These are phyloP conservation scores for Zaprionus kolodkinae DNA, from an alignment of 1,140 invertebrate genomes.

Conservation along the genomic window DNA sequence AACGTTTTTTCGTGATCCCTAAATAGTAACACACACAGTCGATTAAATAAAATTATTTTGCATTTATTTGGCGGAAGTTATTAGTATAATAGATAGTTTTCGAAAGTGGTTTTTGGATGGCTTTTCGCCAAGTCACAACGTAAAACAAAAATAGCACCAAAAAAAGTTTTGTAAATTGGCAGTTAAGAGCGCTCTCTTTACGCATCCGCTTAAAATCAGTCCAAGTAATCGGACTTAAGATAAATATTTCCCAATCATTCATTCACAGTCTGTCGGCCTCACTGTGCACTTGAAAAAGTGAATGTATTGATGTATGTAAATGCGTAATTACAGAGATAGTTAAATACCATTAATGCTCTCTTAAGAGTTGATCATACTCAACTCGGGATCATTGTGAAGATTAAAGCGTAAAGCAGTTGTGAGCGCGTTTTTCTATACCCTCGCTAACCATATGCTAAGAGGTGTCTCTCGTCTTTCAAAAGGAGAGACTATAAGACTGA, in stretches of 20 bases:
- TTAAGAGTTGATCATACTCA: neutral
- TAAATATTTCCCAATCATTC: neutral
- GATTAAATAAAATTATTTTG: neutral
- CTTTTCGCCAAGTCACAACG: slow-evolving; percentile 15
- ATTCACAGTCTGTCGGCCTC: neutral
- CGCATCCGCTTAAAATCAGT: slow-evolving; percentile 20
- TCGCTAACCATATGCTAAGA: neutral
- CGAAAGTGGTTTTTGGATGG: slow-evolving; percentile 23
- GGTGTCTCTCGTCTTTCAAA: too few relatives aligned
- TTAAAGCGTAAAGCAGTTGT: neutral
- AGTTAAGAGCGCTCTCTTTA: slow-evolving; percentile 9
- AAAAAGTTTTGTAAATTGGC: slow-evolving; percentile 4
- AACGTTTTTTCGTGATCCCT: slow-evolving; percentile 1
- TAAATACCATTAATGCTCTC: slow-evolving; percentile 20
- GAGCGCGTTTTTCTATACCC: neutral
- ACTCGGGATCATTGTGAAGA: neutral
- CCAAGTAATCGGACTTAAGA: slow-evolving; percentile 12
- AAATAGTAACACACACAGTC: neutral
- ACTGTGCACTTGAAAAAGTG: slow-evolving; percentile 20
- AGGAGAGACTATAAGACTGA: too few relatives aligned
- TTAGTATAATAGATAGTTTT: slow-evolving; percentile 33
- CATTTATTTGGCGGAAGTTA: slow-evolving; percentile 25
- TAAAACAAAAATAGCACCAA: neutral
- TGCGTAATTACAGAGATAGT: slow-evolving; percentile 9
- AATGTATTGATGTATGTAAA: slow-evolving; percentile 2